These are phyloP conservation scores for Halictus quadricinctus DNA, from an alignment of 2,888 invertebrate species.

Conservation along the genomic window DNA sequence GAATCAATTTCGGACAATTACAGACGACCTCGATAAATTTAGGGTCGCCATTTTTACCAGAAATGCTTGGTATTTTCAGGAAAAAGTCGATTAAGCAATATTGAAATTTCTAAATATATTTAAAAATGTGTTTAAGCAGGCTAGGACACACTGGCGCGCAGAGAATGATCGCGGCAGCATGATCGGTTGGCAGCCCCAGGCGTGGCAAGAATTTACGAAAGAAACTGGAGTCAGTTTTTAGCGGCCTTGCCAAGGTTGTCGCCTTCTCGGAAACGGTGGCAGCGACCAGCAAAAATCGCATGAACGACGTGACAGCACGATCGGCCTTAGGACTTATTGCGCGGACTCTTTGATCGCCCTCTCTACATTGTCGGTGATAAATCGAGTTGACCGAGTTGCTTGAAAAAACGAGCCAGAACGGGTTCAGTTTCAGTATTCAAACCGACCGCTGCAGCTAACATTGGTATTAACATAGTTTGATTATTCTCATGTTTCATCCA, in stretches of 20 bases:
- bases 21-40: too few species aligned
- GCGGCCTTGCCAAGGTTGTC: conserved; percentile 73
- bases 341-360: not conserved
- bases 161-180: conserved; percentile 43
- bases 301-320: conserved; percentile 21
- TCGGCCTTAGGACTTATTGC: conserved; percentile 8
- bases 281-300: conserved; percentile 46
- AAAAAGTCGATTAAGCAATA: too few species aligned
- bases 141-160: conserved; percentile 18
- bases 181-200: conserved; percentile 45
- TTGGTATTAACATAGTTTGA: not conserved
- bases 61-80: too few species aligned
- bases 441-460: not conserved
- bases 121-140: not conserved
- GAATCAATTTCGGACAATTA: too few species aligned
- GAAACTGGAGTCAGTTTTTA: conserved; percentile 72
- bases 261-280: conserved; percentile 70
- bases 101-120: not conserved
- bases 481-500: not conserved
- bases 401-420: not conserved
- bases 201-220: conserved; percentile 68
- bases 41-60: too few species aligned
- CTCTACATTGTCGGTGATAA: not conserved
- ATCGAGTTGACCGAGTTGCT: not conserved
- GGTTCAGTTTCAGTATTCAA: not conserved